Evolutionary conservation across 2,113 vertebrate species (phyloP).

Genomic region (Butorides virescens): DNA sequence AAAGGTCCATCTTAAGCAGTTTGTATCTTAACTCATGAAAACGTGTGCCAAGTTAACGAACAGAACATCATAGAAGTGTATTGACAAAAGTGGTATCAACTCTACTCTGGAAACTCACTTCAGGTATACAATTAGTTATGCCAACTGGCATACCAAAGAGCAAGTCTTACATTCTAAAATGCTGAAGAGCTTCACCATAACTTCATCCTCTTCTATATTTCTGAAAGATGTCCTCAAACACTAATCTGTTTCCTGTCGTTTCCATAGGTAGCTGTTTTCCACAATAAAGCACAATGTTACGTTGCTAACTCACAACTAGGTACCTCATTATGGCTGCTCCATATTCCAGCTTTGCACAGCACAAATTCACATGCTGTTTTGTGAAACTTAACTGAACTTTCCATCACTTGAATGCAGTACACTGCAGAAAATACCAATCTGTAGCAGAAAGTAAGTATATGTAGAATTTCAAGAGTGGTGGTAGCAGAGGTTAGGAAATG

Average conservation of each 20-base stretch:
- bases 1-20: background rate
- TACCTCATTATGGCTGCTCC: background rate
- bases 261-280: background rate
- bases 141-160: background rate
- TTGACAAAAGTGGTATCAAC: background rate
- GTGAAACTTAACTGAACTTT: background rate
- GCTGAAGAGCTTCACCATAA: background rate
- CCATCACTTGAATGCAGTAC: background rate
- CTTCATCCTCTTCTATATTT: background rate
- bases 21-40: background rate
- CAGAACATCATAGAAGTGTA: background rate
- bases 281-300: background rate
- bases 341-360: background rate
- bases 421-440: background rate
- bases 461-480: background rate
- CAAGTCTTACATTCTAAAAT: background rate
- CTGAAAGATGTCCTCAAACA: background rate
- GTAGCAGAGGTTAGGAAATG: background rate
- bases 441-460: background rate
- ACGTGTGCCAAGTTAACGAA: background rate
- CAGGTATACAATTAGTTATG: background rate
- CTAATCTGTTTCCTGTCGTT: background rate
- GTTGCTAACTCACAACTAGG: background rate
- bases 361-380: background rate
- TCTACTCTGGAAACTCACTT: background rate